Evolutionary conservation across 2,113 vertebrate species (phyloP).

Genomic region (Ammodytes dubius): DNA sequence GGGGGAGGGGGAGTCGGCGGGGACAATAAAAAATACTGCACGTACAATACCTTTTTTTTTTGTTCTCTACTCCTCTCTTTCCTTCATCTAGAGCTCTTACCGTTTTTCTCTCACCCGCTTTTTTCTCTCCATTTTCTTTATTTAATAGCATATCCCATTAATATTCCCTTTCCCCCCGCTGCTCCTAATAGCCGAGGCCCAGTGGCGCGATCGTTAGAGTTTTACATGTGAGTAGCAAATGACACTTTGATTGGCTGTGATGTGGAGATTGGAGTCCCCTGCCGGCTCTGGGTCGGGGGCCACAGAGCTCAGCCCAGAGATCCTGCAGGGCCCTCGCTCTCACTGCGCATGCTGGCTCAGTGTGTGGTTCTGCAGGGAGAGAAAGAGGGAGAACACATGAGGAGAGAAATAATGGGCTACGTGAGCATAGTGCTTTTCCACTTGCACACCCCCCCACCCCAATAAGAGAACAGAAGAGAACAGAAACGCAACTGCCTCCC

Average conservation of each 20-base stretch:
- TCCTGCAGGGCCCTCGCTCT: conserved; percentile 94
- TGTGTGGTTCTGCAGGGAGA: conserved; percentile 99
- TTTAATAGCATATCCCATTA: conserved; percentile 99
- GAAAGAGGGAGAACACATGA: conserved; percentile 92
- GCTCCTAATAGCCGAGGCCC: conserved; percentile 99
- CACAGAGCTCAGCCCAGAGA: conserved; percentile 93
- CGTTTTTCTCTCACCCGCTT: conserved; percentile 68
- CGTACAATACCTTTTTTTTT: conserved; percentile 95
- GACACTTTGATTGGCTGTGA: conserved; percentile 99
- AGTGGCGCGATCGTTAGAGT: conserved; percentile 99
- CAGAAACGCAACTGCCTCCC: conserved; percentile 71
- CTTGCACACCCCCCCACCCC: conserved; percentile 81
- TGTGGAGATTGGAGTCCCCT: conserved; percentile 99
- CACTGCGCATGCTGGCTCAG: conserved; percentile 99
- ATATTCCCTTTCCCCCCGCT: conserved; percentile 98
- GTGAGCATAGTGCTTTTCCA: conserved; percentile 86
- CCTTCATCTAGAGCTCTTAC: conserved; percentile 64
- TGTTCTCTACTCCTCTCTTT: conserved; percentile 69
- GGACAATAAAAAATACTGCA: conserved; percentile 99
- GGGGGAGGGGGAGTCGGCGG: conserved; percentile 87
- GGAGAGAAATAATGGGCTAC: conserved; percentile 97
- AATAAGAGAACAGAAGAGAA: conserved; percentile 69
- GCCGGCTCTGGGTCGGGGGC: conserved; percentile 97
- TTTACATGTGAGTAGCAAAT: conserved; percentile 99
- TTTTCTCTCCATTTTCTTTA: conserved; percentile 74